Base-by-base conservation (phyloP, 2,888 invertebrate genomes). In the Heteromyza rotundicornis region DNA sequence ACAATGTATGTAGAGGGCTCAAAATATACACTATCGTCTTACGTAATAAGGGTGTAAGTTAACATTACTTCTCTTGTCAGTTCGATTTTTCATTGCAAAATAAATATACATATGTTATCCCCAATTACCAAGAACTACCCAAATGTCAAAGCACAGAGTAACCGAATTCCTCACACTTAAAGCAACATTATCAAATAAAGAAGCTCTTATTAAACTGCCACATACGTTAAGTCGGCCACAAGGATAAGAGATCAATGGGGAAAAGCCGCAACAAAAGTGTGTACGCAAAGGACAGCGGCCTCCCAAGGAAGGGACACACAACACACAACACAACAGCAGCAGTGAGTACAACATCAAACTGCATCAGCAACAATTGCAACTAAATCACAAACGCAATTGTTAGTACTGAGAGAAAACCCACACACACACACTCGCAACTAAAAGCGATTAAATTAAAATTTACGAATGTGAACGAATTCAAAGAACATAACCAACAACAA, bases 361-460 rank as follows among this genome's bases (percentile, higher is more conserved):
- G 69, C 63, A 65, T 66, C 65, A 62, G 55, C 63, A 63, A 64
- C 67, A 66, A 36, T 36, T 56, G 57, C 62, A 63, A 35, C 57
- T 59, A 65, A 65, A 61, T 59, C 61, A 63, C 63, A 65, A 59
- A 55, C 44, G 19, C 40, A 32, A 17, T 2, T 17, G 35, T 19
- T 27, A n/a, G 32, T 53, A 32, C 19, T 2, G 35, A 14, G 27
- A n/a, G 14, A 51, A 17, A 23, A n/a, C 17, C 22, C 22, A 50
- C 35, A 2, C 20, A 35, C 36, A 35, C 10, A 22, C n/a, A 32
- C 20, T 14, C 32, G 22, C 32, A 55, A 36, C 32, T 23, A 44
- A 2, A 53, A 52, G 53, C 57, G 59, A 63, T 65, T 65, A 65
- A 61, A 65, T 61, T 59, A 63, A 65, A 63, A 65, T 63, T 64